phyloP scores from a whole-genome alignment of 2,888 invertebrate species.

The Ceriagrion tenellum region DNA sequence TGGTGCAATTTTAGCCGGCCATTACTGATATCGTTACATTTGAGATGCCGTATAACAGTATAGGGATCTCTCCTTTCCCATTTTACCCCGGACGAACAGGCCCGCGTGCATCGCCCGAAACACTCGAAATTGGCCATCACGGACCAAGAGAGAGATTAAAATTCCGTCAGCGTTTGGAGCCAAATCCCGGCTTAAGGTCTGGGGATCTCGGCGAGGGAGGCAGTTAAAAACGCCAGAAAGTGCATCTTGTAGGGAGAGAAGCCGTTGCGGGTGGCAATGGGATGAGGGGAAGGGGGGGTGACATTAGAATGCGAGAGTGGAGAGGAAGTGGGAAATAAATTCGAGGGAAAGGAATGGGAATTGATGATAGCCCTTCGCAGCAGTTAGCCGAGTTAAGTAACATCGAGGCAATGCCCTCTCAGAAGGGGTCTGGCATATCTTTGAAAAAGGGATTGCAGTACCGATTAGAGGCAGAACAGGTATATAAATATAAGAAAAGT shows the following conservation, averaged over 20 bases:
- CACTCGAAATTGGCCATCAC: not conserved
- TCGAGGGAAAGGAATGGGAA: not conserved
- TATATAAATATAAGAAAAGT: too few species aligned
- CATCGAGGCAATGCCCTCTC: not conserved
- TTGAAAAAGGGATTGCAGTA: too few species aligned
- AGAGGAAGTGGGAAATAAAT: not conserved
- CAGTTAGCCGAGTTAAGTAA: not conserved
- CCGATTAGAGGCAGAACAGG: too few species aligned
- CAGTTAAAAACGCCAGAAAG: not conserved
- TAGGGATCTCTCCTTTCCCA: not conserved
- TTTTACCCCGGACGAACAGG: not conserved
- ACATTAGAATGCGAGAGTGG: not conserved
- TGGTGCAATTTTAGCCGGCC: not conserved
- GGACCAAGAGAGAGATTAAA: not conserved
- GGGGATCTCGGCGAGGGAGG: not conserved
- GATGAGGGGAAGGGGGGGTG: not conserved
- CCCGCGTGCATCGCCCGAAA: not conserved
- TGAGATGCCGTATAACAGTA: not conserved
- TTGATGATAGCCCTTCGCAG: not conserved
- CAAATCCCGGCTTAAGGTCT: not conserved
- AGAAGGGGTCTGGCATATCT: too few species aligned
- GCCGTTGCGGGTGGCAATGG: not conserved
- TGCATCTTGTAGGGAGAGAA: not conserved
- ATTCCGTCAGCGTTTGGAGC: conserved; percentile 12
- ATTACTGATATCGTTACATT: not conserved